phyloP scores from a whole-genome alignment of 1,140 invertebrate genomes.

The Monochamus saltuarius region DNA sequence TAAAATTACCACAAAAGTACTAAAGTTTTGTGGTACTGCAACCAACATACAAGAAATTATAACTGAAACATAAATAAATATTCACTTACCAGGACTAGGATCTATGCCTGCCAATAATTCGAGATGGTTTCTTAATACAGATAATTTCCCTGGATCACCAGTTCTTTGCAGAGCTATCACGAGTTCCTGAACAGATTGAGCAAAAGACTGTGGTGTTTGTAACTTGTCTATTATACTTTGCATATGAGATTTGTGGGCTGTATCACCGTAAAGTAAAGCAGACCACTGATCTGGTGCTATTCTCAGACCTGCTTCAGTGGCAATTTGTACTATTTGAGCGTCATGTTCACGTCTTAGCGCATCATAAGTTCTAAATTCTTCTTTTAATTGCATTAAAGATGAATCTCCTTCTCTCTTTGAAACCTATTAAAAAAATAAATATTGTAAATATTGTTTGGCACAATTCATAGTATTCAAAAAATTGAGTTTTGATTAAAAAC shows the following conservation, averaged over 20 bases:
- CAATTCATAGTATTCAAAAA: background rate
- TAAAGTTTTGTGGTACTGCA: too few relatives aligned
- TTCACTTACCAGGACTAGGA: constrained; percentile 66
- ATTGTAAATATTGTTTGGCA: background rate
- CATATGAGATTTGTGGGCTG: constrained; percentile 96
- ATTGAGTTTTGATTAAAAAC: too few relatives aligned
- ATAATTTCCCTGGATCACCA: constrained; percentile 83
- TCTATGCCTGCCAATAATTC: constrained; percentile 87
- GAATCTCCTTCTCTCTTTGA: constrained; percentile 97
- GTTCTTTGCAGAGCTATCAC: constrained; percentile 90
- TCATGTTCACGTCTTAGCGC: constrained; percentile 92
- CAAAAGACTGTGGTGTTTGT: constrained; percentile 89
- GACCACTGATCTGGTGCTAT: constrained; percentile 99
- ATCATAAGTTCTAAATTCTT: constrained; percentile 96
- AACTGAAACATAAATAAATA: too few relatives aligned
- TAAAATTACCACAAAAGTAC: too few relatives aligned
- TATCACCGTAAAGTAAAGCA: constrained; percentile 92
- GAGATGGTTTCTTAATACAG: constrained; percentile 73
- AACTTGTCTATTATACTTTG: constrained; percentile 96
- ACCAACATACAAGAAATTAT: too few relatives aligned
- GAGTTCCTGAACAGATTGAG: constrained; percentile 87
- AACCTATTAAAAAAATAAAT: constrained; percentile 62
- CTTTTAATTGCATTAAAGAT: constrained; percentile 97
- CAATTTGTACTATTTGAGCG: constrained; percentile 96
- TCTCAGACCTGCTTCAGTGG: constrained; percentile 92